Evolutionary conservation across 2,113 vertebrate species (phyloP).

Genomic region (Indicator maculatus): DNA sequence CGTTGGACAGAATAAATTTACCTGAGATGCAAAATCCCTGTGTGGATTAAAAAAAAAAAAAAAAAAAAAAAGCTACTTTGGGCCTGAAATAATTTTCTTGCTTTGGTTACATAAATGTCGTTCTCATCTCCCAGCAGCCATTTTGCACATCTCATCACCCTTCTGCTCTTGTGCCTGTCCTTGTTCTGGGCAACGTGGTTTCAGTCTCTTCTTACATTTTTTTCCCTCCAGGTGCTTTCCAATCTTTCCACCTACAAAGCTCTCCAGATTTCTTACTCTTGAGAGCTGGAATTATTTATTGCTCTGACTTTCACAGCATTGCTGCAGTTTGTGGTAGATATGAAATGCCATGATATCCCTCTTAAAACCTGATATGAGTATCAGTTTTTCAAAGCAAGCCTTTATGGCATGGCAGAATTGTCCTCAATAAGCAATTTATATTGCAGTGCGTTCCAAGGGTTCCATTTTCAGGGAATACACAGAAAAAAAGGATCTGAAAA

Average conservation of each 20-base stretch:
- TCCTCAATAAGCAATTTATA: neutral
- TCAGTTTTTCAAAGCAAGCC: neutral
- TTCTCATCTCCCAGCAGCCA: neutral
- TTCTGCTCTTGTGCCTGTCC: neutral
- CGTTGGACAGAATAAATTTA: neutral
- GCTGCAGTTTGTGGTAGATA: neutral
- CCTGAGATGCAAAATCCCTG: neutral
- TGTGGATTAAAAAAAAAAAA: neutral
- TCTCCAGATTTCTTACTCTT: neutral
- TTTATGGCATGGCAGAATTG: neutral
- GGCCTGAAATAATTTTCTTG: neutral
- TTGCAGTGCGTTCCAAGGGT: neutral
- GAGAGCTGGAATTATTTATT: neutral
- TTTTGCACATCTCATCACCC: accelerated
- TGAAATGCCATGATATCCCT: neutral
- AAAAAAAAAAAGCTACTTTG: neutral
- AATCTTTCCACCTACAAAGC: neutral
- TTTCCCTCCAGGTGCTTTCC: neutral
- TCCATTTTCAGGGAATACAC: neutral
- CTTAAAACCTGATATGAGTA: neutral
- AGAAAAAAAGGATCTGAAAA: neutral
- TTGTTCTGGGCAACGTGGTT: neutral
- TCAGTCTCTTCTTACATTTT: neutral
- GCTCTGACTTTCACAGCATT: neutral
- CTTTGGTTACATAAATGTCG: neutral